These are phyloP conservation scores for Pollimyrus isidori DNA, from an alignment of 2,113 vertebrate species.

Conservation along the genomic window DNA sequence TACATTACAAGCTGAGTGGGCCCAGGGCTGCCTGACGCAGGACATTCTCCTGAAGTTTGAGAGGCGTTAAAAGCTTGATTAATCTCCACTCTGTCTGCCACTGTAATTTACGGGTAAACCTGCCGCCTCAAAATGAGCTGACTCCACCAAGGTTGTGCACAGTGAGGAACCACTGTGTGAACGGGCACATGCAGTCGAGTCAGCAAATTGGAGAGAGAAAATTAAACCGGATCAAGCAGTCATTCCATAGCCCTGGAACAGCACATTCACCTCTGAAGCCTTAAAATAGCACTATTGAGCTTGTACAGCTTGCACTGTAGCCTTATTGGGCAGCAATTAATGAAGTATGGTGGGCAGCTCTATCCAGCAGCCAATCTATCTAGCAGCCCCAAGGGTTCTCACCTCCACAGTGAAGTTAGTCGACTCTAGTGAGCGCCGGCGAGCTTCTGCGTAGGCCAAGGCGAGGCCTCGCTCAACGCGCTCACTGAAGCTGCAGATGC, in stretches of 20 bases:
- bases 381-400: slow-evolving; percentile 31
- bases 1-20: background rate
- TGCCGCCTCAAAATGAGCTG: slow-evolving; percentile 9
- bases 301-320: background rate
- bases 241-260: background rate
- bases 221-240: background rate
- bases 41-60: background rate
- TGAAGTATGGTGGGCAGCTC: background rate
- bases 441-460: slow-evolving; percentile 73
- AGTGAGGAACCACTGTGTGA: background rate
- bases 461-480: slow-evolving; percentile 78
- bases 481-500: slow-evolving; percentile 84
- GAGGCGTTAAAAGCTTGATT: background rate
- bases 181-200: background rate
- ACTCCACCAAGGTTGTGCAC: slow-evolving; percentile 11
- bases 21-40: background rate
- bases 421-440: slow-evolving; percentile 61
- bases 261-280: background rate
- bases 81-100: background rate
- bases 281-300: background rate
- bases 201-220: background rate
- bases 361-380: background rate
- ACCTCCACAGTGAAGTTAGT: slow-evolving; percentile 86
- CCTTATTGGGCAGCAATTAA: background rate
- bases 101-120: background rate